Evolutionary conservation across 2,888 invertebrate genomes (phyloP).

Genomic region (Drosophila vallismaia): DNA sequence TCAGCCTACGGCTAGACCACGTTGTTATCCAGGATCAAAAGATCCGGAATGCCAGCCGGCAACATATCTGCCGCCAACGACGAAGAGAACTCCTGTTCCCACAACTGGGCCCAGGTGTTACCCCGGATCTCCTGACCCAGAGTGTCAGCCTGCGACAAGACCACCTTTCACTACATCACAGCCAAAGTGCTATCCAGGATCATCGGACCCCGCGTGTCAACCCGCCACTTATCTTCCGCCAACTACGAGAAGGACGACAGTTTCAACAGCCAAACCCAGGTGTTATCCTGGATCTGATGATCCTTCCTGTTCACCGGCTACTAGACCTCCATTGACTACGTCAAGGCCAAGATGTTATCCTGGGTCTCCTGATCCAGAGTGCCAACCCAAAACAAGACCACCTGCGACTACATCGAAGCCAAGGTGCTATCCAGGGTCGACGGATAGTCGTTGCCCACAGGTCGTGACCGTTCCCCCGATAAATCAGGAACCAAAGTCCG

Average conservation of each 20-base stretch:
- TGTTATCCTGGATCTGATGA: constrained; percentile 76
- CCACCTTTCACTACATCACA: background rate
- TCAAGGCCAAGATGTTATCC: constrained; percentile 31
- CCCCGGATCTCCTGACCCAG: constrained; percentile 65
- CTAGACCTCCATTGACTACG: constrained; percentile 51
- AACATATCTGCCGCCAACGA: constrained; percentile 32
- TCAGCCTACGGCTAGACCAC: constrained; percentile 35
- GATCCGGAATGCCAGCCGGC: constrained; percentile 70
- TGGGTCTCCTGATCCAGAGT: constrained; percentile 63
- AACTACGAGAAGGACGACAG: background rate
- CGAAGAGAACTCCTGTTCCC: constrained; percentile 2
- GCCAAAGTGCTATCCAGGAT: constrained; percentile 37
- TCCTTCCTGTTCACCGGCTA: constrained; percentile 46
- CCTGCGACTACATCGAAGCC: constrained; percentile 8
- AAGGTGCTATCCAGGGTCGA: constrained; percentile 59
- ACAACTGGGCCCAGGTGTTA: constrained; percentile 28
- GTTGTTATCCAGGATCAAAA: constrained; percentile 81
- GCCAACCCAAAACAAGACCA: constrained; percentile 2
- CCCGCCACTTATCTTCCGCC: background rate
- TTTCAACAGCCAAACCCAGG: constrained; percentile 8
- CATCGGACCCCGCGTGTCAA: constrained; percentile 63
- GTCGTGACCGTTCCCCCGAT: constrained; percentile 14
- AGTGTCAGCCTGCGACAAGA: constrained; percentile 4
- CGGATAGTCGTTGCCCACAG: constrained; percentile 50
- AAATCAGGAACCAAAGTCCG: constrained; percentile 18